phyloP scores from a whole-genome alignment of 2,797 vertebrate genomes.

The Acanthornis magna region DNA sequence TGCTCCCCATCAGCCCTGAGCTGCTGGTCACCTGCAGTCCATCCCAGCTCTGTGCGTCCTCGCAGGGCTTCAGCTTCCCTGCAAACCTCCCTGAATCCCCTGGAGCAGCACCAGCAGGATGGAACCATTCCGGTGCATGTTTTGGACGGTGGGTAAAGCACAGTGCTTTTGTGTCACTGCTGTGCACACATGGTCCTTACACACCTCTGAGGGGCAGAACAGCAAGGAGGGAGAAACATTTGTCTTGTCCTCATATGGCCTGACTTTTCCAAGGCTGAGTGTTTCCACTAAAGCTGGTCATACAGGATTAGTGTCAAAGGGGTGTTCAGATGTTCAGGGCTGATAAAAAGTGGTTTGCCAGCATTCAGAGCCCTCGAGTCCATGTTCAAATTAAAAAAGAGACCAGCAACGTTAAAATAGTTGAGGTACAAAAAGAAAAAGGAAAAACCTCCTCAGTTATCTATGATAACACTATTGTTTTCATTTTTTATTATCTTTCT shows the following conservation, averaged over 20 bases:
- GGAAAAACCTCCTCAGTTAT: slow-evolving; percentile 56
- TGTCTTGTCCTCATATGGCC: slow-evolving; percentile 30
- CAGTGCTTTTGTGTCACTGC: background rate
- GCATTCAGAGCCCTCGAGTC: background rate
- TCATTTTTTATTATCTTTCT: slow-evolving; percentile 66
- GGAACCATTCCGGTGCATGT: background rate
- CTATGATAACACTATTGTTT: slow-evolving; percentile 57
- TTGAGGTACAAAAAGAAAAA: slow-evolving; percentile 40
- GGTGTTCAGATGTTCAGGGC: slow-evolving; percentile 54
- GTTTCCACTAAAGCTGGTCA: slow-evolving; percentile 56
- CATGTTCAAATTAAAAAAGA: background rate
- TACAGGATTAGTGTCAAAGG: slow-evolving; percentile 55
- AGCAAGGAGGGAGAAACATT: background rate
- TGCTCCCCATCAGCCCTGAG: background rate
- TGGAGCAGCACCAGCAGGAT: background rate
- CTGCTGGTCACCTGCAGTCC: background rate
- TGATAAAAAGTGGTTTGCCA: slow-evolving; percentile 53
- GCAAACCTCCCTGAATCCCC: background rate
- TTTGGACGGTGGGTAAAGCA: background rate
- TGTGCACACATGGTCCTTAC: accelerated
- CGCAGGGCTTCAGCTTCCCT: background rate
- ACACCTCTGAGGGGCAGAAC: background rate
- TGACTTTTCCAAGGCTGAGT: slow-evolving; percentile 15
- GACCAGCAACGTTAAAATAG: background rate
- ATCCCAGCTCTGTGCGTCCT: background rate